phyloP scores from a whole-genome alignment of 2,797 vertebrate species.

The Sebastes itinus region DNA sequence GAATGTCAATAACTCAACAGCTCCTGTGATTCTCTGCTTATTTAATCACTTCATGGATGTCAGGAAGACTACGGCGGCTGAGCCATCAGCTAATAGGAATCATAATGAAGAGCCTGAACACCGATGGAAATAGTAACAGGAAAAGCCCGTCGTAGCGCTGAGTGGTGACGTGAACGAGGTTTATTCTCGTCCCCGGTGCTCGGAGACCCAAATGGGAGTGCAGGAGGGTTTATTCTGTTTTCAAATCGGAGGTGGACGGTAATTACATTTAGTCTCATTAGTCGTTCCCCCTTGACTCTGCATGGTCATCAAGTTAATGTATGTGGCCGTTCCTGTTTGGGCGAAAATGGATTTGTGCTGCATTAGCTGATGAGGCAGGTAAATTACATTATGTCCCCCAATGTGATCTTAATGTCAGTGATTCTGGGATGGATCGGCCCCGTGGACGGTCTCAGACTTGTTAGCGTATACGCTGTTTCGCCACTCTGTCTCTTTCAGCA shows the following conservation, averaged over 20 bases:
- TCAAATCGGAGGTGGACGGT: conserved; percentile 78
- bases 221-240: conserved; percentile 75
- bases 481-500: conserved; percentile 13
- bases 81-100: conserved; percentile 73
- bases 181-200: conserved; percentile 48
- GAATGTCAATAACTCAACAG: conserved; percentile 61
- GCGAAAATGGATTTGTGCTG: conserved; percentile 85
- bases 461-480: conserved; percentile 34
- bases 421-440: conserved; percentile 71
- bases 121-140: conserved; percentile 53
- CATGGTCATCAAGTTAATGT: conserved; percentile 84
- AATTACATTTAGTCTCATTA: conserved; percentile 86
- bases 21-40: conserved; percentile 31
- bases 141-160: conserved; percentile 50
- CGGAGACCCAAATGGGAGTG: conserved; percentile 45
- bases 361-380: conserved; percentile 88
- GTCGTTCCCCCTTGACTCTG: conserved; percentile 76
- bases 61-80: conserved; percentile 25
- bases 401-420: conserved; percentile 86
- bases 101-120: conserved; percentile 43
- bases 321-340: conserved; percentile 83
- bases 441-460: conserved; percentile 54
- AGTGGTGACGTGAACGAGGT: conserved; percentile 49
- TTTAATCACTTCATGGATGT: conserved; percentile 46
- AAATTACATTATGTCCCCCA: conserved; percentile 85